Conservation (phyloP, 2,797 vertebrate species). For the Karalla daura region DNA sequence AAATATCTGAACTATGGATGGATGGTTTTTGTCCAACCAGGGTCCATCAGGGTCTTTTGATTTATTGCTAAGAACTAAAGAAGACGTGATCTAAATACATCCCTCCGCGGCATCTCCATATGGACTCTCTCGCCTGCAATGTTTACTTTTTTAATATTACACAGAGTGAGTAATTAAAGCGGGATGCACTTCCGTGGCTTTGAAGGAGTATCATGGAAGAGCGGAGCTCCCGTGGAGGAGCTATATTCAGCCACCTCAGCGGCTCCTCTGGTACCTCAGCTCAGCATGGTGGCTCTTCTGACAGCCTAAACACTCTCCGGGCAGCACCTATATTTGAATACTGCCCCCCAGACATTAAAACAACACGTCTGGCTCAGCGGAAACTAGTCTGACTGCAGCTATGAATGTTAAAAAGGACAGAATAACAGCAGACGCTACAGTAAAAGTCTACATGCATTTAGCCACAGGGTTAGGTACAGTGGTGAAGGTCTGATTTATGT, state of each 20-base stretch:
- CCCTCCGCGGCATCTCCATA: too few species aligned
- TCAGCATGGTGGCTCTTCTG: slow-evolving; percentile 54
- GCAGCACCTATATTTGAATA: slow-evolving; percentile 35
- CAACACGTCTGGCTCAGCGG: slow-evolving; percentile 13
- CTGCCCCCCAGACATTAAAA: slow-evolving; percentile 37
- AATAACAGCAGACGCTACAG: neutral
- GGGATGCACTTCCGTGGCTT: slow-evolving; percentile 17
- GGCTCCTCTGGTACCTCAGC: slow-evolving; percentile 48
- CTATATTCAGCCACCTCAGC: slow-evolving; percentile 73
- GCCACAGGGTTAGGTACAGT: neutral
- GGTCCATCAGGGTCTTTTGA: too few species aligned
- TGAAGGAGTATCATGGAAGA: slow-evolving; percentile 33
- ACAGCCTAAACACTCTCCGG: slow-evolving; percentile 51
- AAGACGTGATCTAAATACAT: too few species aligned
- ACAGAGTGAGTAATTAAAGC: slow-evolving; percentile 16
- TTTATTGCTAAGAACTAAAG: too few species aligned
- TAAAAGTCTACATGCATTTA: neutral
- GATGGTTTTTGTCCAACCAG: too few species aligned
- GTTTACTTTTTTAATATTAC: neutral
- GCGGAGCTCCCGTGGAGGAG: slow-evolving; percentile 54
- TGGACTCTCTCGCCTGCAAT: neutral
- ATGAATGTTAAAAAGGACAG: neutral
- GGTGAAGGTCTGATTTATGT: neutral
- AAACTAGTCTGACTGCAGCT: slow-evolving; percentile 1
- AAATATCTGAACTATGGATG: too few species aligned